A percentile compares a stretch with the other conserved stretches of the same genome.
These are phyloP conservation scores for Ectropis grisescens DNA, from an alignment of 1,140 invertebrate genomes.

Conservation along the genomic window DNA sequence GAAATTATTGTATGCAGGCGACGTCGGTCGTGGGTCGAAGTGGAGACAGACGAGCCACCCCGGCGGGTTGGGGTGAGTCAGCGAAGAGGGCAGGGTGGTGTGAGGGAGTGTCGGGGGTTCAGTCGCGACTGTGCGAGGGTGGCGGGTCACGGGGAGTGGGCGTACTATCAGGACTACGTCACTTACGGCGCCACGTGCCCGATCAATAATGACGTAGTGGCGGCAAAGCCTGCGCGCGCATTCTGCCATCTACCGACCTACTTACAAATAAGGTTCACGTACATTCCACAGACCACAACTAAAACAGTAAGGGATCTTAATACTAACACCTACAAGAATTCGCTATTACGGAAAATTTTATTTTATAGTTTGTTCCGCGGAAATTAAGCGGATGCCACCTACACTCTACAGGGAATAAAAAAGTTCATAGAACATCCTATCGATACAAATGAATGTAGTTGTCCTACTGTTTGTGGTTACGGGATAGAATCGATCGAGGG, in stretches of 20 bases:
- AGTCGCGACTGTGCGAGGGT: not conserved
- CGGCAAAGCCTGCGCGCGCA: conserved; percentile 33
- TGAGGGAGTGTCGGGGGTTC: too few species aligned
- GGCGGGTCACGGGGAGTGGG: conserved; percentile 19
- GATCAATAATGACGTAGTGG: conserved; percentile 65
- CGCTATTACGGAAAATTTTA: too few species aligned
- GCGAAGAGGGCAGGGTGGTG: too few species aligned
- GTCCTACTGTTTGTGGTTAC: too few species aligned
- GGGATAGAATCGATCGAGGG: too few species aligned
- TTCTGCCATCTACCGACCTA: conserved; percentile 47
- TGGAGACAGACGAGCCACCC: not conserved
- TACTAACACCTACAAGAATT: too few species aligned
- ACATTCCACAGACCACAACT: conserved; percentile 57
- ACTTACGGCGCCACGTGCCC: conserved; percentile 61
- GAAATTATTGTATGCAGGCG: conserved; percentile 17
- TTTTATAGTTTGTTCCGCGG: too few species aligned
- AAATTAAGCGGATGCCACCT: too few species aligned
- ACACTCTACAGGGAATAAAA: too few species aligned
- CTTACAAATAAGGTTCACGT: conserved; percentile 62
- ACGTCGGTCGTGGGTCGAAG: not conserved
- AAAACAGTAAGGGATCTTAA: too few species aligned
- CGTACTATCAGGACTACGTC: conserved; percentile 56
- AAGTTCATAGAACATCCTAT: too few species aligned
- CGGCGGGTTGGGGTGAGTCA: conserved; percentile 7
- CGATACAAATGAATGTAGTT: too few species aligned